Conservation (phyloP, 2,888 invertebrate genomes). For the Phymatocera aterrima region DNA sequence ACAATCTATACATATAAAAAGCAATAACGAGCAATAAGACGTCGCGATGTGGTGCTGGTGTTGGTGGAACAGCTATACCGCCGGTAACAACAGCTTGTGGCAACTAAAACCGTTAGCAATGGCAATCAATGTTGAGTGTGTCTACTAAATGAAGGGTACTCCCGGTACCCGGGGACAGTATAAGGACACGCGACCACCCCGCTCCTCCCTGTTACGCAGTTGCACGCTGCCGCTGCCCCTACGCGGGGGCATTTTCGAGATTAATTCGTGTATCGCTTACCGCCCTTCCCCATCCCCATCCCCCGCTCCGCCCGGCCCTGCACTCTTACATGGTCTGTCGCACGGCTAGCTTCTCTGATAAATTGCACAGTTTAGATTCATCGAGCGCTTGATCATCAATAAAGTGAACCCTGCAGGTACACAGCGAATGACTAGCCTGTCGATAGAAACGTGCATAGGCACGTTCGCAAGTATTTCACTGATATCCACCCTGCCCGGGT, state of each 20-base stretch:
- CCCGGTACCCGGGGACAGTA: conserved; percentile 18
- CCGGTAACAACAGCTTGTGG: conserved; percentile 40
- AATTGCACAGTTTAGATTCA: neutral
- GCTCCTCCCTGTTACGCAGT: conserved; percentile 29
- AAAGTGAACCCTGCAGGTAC: no score
- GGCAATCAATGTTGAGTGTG: conserved; percentile 53
- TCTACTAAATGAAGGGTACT: conserved; percentile 57
- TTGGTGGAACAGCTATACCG: no score
- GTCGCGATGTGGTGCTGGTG: neutral
- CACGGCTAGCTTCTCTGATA: no score
- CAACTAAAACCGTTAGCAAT: conserved; percentile 43
- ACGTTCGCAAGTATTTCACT: neutral
- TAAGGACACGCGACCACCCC: conserved; percentile 46
- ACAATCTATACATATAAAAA: neutral
- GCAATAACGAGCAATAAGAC: conserved; percentile 29
- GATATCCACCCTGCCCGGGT: neutral
- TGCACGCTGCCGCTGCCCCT: conserved; percentile 9
- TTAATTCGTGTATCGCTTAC: conserved; percentile 69
- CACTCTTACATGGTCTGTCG: conserved; percentile 9
- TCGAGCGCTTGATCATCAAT: neutral
- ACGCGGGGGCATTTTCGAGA: conserved; percentile 64
- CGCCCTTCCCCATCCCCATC: neutral
- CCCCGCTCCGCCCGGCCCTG: neutral
- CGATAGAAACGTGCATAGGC: no score
- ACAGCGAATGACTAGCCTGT: no score